Conservation (phyloP, 92 coral and sea anemone genomes). For the Phenganax stokvisi region DNA sequence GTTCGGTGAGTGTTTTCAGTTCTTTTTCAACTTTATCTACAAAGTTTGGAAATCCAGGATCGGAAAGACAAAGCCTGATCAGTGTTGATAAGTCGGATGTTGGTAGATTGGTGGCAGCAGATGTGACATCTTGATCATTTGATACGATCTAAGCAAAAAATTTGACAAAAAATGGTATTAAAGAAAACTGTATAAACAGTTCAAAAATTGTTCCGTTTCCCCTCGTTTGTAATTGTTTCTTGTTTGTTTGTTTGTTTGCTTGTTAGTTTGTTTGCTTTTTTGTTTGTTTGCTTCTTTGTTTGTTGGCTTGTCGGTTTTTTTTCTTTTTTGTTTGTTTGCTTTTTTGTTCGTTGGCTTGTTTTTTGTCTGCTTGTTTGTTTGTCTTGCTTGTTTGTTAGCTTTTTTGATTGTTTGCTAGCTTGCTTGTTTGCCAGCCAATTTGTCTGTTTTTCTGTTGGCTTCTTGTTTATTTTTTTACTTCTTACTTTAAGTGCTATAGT, state of each 20-base stretch:
- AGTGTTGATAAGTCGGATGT: constrained; percentile 60
- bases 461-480: neutral
- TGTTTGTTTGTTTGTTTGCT: neutral
- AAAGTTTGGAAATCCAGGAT: constrained; percentile 81
- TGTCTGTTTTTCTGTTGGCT: neutral
- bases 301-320: neutral
- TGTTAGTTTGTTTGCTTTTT: neutral
- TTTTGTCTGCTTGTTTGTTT: neutral
- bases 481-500: too few relatives aligned
- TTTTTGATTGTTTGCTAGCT: neutral
- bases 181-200: neutral
- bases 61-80: constrained; percentile 75
- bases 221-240: neutral
- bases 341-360: neutral
- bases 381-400: neutral
- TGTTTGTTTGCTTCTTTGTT: neutral
- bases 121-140: constrained; percentile 28
- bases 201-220: neutral
- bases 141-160: constrained; percentile 41
- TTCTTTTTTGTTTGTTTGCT: neutral
- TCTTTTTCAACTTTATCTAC: constrained; percentile 85
- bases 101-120: constrained; percentile 53
- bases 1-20: constrained; percentile 50
- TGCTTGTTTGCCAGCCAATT: neutral
- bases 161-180: neutral